A percentile compares a stretch with the other conserved stretches of the same genome.
These are phyloP conservation scores for Synanceia verrucosa DNA, from an alignment of 2,797 vertebrate species.

Conservation along the genomic window DNA sequence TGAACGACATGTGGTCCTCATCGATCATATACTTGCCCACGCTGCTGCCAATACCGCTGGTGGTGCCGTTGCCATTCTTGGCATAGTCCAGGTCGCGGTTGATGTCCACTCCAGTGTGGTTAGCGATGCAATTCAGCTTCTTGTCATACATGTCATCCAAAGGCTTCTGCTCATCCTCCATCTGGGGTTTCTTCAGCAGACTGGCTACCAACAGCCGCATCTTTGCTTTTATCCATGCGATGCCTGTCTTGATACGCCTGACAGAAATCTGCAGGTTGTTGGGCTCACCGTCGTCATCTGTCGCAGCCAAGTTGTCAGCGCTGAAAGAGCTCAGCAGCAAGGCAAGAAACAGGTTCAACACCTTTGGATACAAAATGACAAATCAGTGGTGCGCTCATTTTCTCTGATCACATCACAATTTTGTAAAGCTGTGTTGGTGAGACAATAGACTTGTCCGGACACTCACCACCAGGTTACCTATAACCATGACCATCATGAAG, in stretches of 20 bases:
- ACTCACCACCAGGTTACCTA: conserved; percentile 98
- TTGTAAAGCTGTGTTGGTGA: neutral
- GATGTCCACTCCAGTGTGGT: conserved; percentile 94
- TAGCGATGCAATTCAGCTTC: conserved; percentile 95
- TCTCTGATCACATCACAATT: neutral
- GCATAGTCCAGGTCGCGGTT: conserved; percentile 93
- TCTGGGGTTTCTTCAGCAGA: conserved; percentile 87
- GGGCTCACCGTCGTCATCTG: conserved; percentile 96
- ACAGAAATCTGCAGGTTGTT: conserved; percentile 98
- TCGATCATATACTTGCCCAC: conserved; percentile 98
- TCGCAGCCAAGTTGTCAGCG: conserved; percentile 96
- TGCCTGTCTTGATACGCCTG: conserved; percentile 94
- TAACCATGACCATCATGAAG: conserved; percentile 99
- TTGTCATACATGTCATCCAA: conserved; percentile 94
- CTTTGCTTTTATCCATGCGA: conserved; percentile 91
- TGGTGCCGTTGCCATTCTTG: conserved; percentile 97
- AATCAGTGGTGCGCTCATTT: neutral
- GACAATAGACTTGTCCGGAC: neutral
- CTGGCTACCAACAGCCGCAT: conserved; percentile 85
- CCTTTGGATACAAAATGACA: conserved; percentile 75
- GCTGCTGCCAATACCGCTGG: conserved; percentile 97
- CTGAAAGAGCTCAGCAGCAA: conserved; percentile 99
- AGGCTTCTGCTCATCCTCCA: conserved; percentile 92
- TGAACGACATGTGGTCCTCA: conserved; percentile 99
- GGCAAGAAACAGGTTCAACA: conserved; percentile 97